A percentile compares a stretch with the other conserved stretches of the same genome.
Conservation (phyloP, 2,888 invertebrate species). For the Drosophila robusta region DNA sequence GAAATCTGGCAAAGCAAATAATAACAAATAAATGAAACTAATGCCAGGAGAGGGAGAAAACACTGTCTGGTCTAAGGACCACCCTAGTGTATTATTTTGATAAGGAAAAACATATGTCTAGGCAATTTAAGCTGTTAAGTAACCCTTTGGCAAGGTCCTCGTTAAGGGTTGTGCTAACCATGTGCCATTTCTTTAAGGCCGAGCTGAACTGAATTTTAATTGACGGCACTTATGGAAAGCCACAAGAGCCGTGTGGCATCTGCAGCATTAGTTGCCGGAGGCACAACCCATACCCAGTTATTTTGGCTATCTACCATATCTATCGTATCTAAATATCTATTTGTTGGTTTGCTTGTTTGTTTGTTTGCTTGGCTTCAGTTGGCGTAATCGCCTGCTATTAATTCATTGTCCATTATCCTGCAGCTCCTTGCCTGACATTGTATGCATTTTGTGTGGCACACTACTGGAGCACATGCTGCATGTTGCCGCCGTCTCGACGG, state of each 20-base stretch:
- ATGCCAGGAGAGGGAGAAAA: constrained; percentile 45
- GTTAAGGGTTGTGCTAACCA: constrained; percentile 26
- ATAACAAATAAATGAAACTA: constrained; percentile 75
- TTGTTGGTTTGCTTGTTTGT: constrained; percentile 42
- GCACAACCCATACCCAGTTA: constrained; percentile 23
- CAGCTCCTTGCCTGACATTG: constrained; percentile 73
- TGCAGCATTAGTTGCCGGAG: constrained; percentile 44
- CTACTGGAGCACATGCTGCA: constrained; percentile 44
- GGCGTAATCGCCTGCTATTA: constrained; percentile 76
- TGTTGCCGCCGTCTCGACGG: constrained; percentile 44
- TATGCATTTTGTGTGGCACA: constrained; percentile 74
- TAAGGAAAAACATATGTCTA: constrained; percentile 59
- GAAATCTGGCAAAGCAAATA: constrained; percentile 68
- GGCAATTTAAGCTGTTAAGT: constrained; percentile 66
- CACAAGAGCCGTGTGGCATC: constrained; percentile 63
- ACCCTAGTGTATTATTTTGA: constrained; percentile 49
- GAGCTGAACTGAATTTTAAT: constrained; percentile 53
- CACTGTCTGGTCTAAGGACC: constrained; percentile 43
- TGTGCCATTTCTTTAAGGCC: constrained; percentile 57
- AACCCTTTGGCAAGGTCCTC: constrained; percentile 58
- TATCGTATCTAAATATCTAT: constrained; percentile 61
- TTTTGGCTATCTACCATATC: constrained; percentile 25
- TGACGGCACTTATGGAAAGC: constrained; percentile 64
- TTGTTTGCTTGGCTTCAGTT: constrained; percentile 52
- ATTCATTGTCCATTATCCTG: constrained; percentile 77